Conservation (phyloP, 2,888 invertebrate species). For the Acronicta aceris region DNA sequence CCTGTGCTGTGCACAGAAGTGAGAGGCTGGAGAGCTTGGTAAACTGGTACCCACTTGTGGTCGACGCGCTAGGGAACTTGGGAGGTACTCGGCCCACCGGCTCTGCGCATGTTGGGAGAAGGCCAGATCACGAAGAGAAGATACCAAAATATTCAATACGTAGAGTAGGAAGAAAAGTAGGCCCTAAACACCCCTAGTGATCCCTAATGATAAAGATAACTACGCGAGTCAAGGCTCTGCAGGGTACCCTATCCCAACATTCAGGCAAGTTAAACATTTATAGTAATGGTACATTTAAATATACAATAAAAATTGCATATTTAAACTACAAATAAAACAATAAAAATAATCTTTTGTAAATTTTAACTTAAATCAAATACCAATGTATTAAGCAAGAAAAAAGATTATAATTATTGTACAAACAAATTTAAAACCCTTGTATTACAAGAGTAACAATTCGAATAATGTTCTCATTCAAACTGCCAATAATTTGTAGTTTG, state of each 20-base stretch:
- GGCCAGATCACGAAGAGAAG: conserved; percentile 78
- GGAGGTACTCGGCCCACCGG: conserved; percentile 91
- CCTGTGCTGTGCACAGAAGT: conserved; percentile 92
- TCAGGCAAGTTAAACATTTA: conserved; percentile 92
- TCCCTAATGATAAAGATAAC: conserved; percentile 51
- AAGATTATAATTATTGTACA: conserved; percentile 57
- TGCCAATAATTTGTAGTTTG: not conserved
- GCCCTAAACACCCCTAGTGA: conserved; percentile 68
- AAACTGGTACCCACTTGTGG: conserved; percentile 91
- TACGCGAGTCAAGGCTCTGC: conserved; percentile 88
- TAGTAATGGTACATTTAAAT: conserved; percentile 66
- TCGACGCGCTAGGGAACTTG: conserved; percentile 89
- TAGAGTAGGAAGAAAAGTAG: conserved; percentile 31
- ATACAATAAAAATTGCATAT: conserved; percentile 73
- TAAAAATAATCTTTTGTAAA: conserved; percentile 50
- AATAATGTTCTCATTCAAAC: conserved; percentile 32
- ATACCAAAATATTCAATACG: conserved; percentile 55
- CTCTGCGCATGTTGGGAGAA: conserved; percentile 90
- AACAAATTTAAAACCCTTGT: not conserved
- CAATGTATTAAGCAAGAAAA: not conserved
- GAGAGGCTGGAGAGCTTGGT: conserved; percentile 86
- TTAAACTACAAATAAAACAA: conserved; percentile 59
- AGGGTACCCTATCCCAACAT: conserved; percentile 99
- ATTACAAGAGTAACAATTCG: not conserved
- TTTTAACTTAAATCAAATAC: not conserved